phyloP scores from a whole-genome alignment of 2,888 invertebrate species.

The Operophtera brumata region DNA sequence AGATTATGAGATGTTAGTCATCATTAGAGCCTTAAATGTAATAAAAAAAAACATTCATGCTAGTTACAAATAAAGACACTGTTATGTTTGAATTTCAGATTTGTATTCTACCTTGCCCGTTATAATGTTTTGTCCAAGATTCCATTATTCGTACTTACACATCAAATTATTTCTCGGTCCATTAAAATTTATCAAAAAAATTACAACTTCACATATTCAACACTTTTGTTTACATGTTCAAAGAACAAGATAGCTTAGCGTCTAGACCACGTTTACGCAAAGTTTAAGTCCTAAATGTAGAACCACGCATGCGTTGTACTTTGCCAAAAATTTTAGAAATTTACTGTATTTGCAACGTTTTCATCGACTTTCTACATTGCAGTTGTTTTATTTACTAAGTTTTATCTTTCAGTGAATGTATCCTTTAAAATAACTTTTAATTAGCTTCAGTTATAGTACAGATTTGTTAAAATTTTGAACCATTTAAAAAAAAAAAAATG shows the following conservation, averaged over 20 bases:
- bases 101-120: slow-evolving; percentile 2
- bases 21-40: too few relatives aligned
- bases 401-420: slow-evolving; percentile 8
- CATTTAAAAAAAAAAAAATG: too few relatives aligned
- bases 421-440: background rate
- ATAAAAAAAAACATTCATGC: too few relatives aligned
- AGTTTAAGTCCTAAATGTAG: slow-evolving; percentile 39
- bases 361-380: slow-evolving; percentile 57
- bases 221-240: slow-evolving; percentile 31
- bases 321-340: slow-evolving; percentile 49
- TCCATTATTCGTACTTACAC: background rate
- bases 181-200: background rate
- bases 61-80: too few relatives aligned
- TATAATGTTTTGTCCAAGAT: slow-evolving; percentile 3
- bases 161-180: background rate
- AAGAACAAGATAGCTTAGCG: slow-evolving; percentile 14
- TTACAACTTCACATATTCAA: background rate
- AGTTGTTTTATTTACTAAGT: slow-evolving; percentile 25
- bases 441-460: too few relatives aligned
- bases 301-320: slow-evolving; percentile 55
- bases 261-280: slow-evolving; percentile 38
- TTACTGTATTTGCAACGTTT: slow-evolving; percentile 57
- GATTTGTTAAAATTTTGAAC: too few relatives aligned
- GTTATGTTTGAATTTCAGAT: background rate
- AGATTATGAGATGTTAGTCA: too few relatives aligned